Conservation (phyloP, 2,888 invertebrate species). For the Ditula angustiorana region DNA sequence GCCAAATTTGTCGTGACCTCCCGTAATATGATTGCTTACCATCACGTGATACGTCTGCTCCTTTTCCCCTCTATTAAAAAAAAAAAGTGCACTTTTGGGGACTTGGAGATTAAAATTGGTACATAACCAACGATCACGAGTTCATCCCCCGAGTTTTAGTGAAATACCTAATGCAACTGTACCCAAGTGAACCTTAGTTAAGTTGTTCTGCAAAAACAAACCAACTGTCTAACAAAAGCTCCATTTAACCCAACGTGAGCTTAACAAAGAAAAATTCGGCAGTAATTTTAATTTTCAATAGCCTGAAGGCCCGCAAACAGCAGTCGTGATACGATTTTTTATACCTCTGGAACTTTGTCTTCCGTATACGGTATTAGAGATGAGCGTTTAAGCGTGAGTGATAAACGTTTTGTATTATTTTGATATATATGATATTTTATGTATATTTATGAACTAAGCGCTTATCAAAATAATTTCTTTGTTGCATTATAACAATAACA, state of each 20-base stretch:
- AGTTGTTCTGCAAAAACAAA: conserved; percentile 44
- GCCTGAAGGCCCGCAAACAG: conserved; percentile 72
- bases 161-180: conserved; percentile 3
- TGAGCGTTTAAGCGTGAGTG: conserved; percentile 36
- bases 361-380: conserved; percentile 49
- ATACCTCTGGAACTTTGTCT: conserved; percentile 58
- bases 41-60: too few relatives aligned
- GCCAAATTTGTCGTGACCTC: too few relatives aligned
- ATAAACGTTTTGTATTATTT: conserved; percentile 18
- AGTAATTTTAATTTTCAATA: conserved; percentile 81
- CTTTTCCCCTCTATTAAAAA: too few relatives aligned
- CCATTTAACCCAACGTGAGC: conserved; percentile 60
- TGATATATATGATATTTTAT: too few relatives aligned
- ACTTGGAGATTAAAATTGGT: too few relatives aligned
- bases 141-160: neutral
- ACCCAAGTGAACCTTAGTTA: conserved; percentile 12
- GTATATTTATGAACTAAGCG: too few relatives aligned
- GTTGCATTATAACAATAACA: too few relatives aligned
- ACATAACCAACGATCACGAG: too few relatives aligned
- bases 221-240: conserved; percentile 56
- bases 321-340: conserved; percentile 68
- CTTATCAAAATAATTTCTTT: too few relatives aligned
- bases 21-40: too few relatives aligned
- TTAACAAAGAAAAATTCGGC: conserved; percentile 67
- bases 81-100: too few relatives aligned